Percentiles rank a stretch among this genome's conserved stretches.
These are phyloP conservation scores for Pseudopipra pipra DNA, from an alignment of 2,113 vertebrate genomes.

Conservation along the genomic window DNA sequence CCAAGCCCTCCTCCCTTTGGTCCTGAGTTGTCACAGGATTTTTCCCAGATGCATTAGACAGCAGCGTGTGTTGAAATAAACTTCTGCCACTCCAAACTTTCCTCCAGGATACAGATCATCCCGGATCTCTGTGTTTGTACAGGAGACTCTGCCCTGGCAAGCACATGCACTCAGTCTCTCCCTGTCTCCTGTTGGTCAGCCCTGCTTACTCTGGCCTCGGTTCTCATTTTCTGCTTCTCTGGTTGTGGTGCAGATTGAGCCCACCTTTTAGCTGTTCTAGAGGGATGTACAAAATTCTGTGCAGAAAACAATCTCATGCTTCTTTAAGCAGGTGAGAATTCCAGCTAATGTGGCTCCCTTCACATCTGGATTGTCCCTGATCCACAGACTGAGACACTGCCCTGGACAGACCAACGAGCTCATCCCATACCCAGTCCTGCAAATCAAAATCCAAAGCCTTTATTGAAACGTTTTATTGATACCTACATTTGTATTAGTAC, in stretches of 20 bases:
- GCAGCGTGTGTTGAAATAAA: neutral
- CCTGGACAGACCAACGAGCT: neutral
- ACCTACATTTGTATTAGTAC: neutral
- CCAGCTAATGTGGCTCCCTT: fast-evolving
- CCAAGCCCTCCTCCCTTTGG: neutral
- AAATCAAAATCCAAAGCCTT: neutral
- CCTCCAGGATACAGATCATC: neutral
- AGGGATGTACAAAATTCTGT: neutral
- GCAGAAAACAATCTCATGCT: neutral
- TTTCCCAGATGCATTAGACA: neutral
- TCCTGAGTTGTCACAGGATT: neutral
- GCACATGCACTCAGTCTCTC: neutral
- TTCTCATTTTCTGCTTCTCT: neutral
- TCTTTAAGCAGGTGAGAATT: neutral
- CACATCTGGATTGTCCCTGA: neutral
- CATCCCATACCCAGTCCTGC: neutral
- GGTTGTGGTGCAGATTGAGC: neutral
- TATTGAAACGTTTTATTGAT: neutral
- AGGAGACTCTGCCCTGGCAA: neutral
- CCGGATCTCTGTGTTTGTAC: neutral
- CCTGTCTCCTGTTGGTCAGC: neutral
- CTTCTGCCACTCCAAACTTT: neutral
- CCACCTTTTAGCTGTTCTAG: neutral
- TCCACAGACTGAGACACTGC: neutral
- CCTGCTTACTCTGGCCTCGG: neutral